Percentiles rank a stretch among this genome's conserved stretches.
Evolutionary conservation across 92 coral and sea anemone genomes (phyloP).

Genomic region (Porites evermanni): DNA sequence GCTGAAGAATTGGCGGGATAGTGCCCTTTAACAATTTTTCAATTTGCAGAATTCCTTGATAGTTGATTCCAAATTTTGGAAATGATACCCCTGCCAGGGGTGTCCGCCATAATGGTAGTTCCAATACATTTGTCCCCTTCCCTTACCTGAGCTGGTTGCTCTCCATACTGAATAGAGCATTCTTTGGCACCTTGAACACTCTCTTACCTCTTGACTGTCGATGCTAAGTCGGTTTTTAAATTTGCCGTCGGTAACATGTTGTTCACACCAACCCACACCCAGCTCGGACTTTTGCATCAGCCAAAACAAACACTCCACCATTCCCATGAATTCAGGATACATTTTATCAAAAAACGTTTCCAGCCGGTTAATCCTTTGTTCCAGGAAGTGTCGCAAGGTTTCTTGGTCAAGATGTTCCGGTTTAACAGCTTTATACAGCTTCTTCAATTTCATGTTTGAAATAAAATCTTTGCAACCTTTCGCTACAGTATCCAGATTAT

Average conservation of each 20-base stretch:
- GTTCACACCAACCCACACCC: not conserved
- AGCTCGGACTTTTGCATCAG: not conserved
- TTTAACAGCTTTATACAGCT: not conserved
- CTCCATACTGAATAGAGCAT: not conserved
- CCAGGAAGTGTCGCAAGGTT: constrained; percentile 5
- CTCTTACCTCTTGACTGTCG: not conserved
- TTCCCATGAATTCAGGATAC: constrained; percentile 19
- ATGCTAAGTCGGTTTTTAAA: not conserved
- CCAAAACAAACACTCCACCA: not conserved
- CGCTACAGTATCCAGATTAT: not conserved
- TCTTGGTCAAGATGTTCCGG: constrained; percentile 18
- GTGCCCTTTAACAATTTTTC: not conserved
- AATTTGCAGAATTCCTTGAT: not conserved
- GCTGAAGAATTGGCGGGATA: too few relatives aligned
- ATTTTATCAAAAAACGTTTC: constrained; percentile 6
- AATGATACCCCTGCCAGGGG: not conserved
- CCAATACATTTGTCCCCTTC: too few relatives aligned
- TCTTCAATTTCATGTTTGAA: not conserved
- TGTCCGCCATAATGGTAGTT: too few relatives aligned
- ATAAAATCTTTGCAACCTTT: constrained; percentile 8
- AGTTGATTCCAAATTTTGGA: not conserved
- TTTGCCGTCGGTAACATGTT: not conserved
- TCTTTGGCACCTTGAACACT: not conserved
- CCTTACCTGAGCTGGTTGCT: too few relatives aligned
- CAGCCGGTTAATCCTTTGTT: constrained; percentile 11